Evolutionary conservation across 2,113 vertebrate genomes (phyloP).

Genomic region (Grammomys dolichurus): DNA sequence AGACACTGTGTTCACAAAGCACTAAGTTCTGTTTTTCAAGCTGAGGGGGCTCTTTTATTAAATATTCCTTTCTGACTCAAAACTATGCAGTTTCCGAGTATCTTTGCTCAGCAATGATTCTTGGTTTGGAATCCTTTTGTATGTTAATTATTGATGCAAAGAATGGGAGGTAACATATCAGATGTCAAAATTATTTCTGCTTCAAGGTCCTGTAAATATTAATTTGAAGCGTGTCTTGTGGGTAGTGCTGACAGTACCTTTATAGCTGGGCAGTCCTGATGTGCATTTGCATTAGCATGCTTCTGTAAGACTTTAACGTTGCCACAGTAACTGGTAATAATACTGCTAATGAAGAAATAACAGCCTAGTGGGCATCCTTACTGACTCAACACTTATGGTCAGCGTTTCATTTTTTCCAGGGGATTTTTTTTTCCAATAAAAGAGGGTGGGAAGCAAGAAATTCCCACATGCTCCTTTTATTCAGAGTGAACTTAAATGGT

Average conservation of each 20-base stretch:
- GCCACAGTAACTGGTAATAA: not conserved
- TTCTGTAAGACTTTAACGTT: not conserved
- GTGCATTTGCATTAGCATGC: slow-evolving; percentile 8
- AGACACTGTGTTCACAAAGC: not conserved
- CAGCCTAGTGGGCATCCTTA: slow-evolving; percentile 45
- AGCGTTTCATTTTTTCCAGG: slow-evolving; percentile 71
- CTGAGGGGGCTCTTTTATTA: not conserved
- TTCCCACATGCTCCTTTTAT: not conserved
- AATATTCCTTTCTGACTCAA: not conserved
- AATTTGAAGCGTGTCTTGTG: not conserved
- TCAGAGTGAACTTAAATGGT: slow-evolving; percentile 43
- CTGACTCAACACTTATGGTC: slow-evolving; percentile 70
- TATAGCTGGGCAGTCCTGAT: not conserved
- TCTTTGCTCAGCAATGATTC: not conserved
- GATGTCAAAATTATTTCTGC: not conserved
- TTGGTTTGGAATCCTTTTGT: not conserved
- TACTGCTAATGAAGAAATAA: not conserved
- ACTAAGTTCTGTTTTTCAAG: not conserved
- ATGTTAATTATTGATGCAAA: not conserved
- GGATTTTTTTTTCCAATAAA: slow-evolving; percentile 69
- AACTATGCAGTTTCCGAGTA: not conserved
- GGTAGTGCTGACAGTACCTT: too few species aligned
- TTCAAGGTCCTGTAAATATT: not conserved
- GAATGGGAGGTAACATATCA: not conserved
- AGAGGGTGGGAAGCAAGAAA: slow-evolving; percentile 34